Evolutionary conservation across 2,888 invertebrate genomes (phyloP).

Genomic region (Ormyrus thymus): DNA sequence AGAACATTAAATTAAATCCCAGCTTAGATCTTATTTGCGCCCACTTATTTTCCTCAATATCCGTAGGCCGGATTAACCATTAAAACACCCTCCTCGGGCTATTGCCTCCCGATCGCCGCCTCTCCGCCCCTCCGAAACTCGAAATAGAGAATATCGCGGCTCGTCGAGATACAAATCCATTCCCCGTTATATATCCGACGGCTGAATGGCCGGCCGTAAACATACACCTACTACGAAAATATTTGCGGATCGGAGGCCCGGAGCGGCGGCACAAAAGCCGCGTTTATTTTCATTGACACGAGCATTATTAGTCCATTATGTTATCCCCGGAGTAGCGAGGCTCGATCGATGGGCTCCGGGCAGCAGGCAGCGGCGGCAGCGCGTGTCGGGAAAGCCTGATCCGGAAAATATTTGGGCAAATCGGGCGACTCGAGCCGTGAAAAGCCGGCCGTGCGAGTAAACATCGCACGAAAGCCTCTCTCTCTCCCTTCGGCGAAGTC

Average conservation of each 20-base stretch:
- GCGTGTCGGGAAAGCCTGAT: constrained; percentile 32
- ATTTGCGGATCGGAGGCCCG: constrained; percentile 29
- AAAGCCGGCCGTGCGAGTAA: constrained; percentile 21
- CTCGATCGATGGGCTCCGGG: constrained; percentile 12
- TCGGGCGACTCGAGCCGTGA: constrained; percentile 34
- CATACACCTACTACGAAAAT: constrained; percentile 47
- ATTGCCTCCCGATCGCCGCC: too few relatives aligned
- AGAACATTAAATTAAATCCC: too few relatives aligned
- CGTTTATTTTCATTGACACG: constrained; percentile 39
- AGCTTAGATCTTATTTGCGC: too few relatives aligned
- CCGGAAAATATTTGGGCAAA: constrained; percentile 46
- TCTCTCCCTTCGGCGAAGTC: too few relatives aligned
- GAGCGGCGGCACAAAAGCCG: neutral
- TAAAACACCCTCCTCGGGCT: too few relatives aligned
- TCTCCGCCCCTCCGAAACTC: too few relatives aligned
- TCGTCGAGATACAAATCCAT: too few relatives aligned
- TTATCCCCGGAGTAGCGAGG: neutral
- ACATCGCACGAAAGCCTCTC: constrained; percentile 1
- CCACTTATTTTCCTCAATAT: too few relatives aligned
- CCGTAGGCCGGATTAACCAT: too few relatives aligned
- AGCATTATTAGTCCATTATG: constrained; percentile 42
- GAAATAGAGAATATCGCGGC: too few relatives aligned
- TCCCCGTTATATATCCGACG: too few relatives aligned
- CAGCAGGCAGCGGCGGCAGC: too few relatives aligned
- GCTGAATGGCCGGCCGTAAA: neutral